Conservation (phyloP, 2,113 vertebrate species). For the Gopherus evgoodei region DNA sequence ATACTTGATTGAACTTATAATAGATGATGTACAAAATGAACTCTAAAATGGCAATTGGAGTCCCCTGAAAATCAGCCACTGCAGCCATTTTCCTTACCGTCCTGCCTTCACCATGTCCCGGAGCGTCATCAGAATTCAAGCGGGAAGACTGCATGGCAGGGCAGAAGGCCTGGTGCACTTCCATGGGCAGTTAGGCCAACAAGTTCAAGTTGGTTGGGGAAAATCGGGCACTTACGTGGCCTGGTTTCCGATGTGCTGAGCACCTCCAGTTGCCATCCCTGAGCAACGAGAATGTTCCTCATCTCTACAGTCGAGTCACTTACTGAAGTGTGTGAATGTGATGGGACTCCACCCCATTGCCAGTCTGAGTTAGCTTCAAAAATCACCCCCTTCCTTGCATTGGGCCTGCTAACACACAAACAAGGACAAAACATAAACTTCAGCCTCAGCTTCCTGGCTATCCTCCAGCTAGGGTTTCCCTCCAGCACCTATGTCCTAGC, state of each 20-base stretch:
- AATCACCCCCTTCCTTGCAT: neutral
- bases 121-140: neutral
- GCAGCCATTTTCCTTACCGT: neutral
- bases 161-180: neutral
- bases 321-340: neutral
- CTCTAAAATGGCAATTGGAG: neutral
- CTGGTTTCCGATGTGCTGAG: neutral
- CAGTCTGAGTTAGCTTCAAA: neutral
- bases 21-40: neutral
- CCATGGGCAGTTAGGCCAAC: neutral
- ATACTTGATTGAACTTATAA: neutral
- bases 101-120: neutral
- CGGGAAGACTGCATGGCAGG: neutral
- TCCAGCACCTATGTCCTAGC: neutral
- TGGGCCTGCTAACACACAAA: neutral
- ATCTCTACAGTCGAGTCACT: neutral
- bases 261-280: neutral
- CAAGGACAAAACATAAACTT: neutral
- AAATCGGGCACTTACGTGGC: neutral
- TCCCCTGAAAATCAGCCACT: neutral
- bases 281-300: no score
- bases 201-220: neutral
- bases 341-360: neutral
- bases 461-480: no score
- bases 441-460: no score